Evolutionary conservation across 2,797 vertebrate genomes (phyloP).

Genomic region (Dallia pectoralis): DNA sequence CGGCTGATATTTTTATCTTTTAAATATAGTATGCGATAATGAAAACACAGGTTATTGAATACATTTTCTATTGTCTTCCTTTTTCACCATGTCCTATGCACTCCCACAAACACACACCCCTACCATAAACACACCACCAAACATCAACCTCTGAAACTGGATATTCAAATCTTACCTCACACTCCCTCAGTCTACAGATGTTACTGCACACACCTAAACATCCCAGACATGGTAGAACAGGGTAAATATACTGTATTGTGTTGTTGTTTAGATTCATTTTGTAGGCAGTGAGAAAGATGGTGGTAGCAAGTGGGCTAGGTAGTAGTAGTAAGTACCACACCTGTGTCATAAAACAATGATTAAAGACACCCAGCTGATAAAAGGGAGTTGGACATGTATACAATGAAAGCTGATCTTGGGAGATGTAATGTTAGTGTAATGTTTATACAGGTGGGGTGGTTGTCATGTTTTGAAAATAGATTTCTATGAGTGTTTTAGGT

Average conservation of each 20-base stretch:
- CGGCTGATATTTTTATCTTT: constrained; percentile 29
- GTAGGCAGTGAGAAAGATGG: constrained; percentile 8
- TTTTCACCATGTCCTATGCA: constrained; percentile 26
- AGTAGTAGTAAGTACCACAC: too few species aligned
- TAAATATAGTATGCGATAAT: constrained; percentile 14
- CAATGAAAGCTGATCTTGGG: constrained; percentile 3
- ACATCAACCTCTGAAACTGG: background rate
- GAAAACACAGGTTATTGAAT: constrained; percentile 8
- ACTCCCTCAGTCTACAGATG: background rate
- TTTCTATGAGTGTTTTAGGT: constrained; percentile 22
- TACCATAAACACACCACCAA: background rate
- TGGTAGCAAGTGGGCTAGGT: background rate
- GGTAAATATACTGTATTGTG: constrained; percentile 42
- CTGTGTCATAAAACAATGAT: background rate
- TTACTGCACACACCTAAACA: constrained; percentile 27
- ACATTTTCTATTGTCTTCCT: constrained; percentile 50
- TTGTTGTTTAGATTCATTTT: constrained; percentile 22
- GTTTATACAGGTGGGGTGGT: constrained; percentile 20
- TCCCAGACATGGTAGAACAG: constrained; percentile 51
- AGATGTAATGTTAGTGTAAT: constrained; percentile 23
- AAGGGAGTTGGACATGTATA: background rate
- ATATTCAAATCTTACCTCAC: background rate
- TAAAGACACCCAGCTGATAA: background rate
- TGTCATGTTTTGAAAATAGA: constrained; percentile 31
- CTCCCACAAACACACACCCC: background rate